Base-by-base conservation (phyloP, 1,140 invertebrate species). In the Trachymyrmex cornetzi region DNA sequence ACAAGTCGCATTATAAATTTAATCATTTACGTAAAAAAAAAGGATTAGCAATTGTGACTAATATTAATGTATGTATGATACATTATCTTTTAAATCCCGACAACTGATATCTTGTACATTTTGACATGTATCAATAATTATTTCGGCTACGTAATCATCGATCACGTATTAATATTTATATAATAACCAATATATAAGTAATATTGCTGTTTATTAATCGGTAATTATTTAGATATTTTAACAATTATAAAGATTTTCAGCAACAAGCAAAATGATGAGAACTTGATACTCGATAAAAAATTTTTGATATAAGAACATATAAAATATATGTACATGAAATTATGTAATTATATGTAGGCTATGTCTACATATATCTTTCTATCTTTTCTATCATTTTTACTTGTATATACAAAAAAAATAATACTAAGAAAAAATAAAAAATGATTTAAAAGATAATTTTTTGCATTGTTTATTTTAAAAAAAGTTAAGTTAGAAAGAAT, bases 1-100 rank as follows among this genome's bases (percentile, higher is more conserved):
- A 89, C 57, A 74, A 71, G 61, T 55, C 44, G 34, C n/a, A 72
- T 87, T 67, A 71, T 69, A 74, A 87, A 74, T 85, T 89, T 90
- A 89, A 84, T 89, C 59, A 71, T 57, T 74, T 27, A 53, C 0
- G n/a, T 50, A 61, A 30, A 48, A 34, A 64, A 61, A 77, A 88
- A 89, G 50, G 77, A 87, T 90, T 72, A 11, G 22, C 27, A 66
- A 27, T 88, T 30, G 38, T 44, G 34, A 80, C 80, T 81, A 82
- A 80, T 69, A 77, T 59, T 82, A 84, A 75, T 53, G 34, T 48
- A 67, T 53, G 22, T 30, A n/a, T 64, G 34, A 86, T 22, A 63
- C 14, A 69, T 57, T 34, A 59, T 48, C 14, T 44, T 61, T 48
- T 59, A 72, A 71, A 59, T 82, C 16, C 9, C 0, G 2, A 38